Conservation (phyloP, 2,888 invertebrate species). For the Balanococcus diminutus region DNA sequence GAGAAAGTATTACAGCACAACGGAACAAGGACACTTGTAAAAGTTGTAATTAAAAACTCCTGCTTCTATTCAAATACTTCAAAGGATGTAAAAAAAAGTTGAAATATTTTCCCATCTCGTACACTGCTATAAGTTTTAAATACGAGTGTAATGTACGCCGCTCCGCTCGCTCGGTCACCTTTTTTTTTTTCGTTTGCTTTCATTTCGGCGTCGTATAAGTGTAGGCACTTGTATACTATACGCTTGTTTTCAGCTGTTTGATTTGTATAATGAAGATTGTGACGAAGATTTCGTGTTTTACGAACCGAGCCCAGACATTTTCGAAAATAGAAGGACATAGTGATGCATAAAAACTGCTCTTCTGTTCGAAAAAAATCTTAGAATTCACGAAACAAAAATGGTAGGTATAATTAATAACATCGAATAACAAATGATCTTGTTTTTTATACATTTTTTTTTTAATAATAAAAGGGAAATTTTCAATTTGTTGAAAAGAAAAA, state of each 20-base stretch:
- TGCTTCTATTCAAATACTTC: not conserved
- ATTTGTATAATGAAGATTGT: not conserved
- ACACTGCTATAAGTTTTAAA: not conserved
- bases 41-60: conserved; percentile 20
- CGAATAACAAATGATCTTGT: too few species aligned
- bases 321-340: too few species aligned
- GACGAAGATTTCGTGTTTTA: not conserved
- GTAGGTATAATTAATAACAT: too few species aligned
- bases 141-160: not conserved
- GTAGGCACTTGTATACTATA: not conserved
- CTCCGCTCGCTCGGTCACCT: not conserved
- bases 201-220: not conserved
- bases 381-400: too few species aligned
- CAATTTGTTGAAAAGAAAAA: too few species aligned
- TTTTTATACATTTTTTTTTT: too few species aligned
- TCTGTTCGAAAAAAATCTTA: too few species aligned
- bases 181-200: not conserved
- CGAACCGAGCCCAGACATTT: not conserved
- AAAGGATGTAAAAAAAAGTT: not conserved
- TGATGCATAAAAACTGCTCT: too few species aligned
- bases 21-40: not conserved
- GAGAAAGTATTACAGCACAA: not conserved
- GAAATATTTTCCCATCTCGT: not conserved
- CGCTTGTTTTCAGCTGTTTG: not conserved
- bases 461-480: too few species aligned